Percentiles rank a stretch among this genome's conserved stretches.
Conservation (phyloP, 1,140 invertebrate genomes). For the Pogonomyrmex barbatus region DNA sequence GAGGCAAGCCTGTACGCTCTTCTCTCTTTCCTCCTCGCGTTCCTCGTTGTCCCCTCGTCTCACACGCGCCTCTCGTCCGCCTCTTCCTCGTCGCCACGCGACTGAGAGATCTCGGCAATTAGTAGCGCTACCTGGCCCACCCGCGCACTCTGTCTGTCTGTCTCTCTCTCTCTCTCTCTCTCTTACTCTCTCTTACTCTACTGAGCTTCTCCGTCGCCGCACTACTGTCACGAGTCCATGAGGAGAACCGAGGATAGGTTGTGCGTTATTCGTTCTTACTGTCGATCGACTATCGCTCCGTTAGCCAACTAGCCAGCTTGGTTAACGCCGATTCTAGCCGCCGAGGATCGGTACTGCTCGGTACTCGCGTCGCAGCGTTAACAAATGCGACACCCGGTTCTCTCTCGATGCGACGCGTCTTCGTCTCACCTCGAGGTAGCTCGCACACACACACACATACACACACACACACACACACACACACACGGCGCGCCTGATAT, state of each 20-base stretch:
- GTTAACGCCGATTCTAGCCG: conserved; percentile 24
- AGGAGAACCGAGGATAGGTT: conserved; percentile 62
- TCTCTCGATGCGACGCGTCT: not conserved
- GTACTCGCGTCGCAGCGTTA: conserved; percentile 48
- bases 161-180: not conserved
- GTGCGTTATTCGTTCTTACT: not conserved
- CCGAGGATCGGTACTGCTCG: not conserved
- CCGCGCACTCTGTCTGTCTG: conserved; percentile 60
- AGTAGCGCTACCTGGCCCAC: conserved; percentile 30
- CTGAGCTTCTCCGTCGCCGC: conserved; percentile 72
- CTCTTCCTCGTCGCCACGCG: conserved; percentile 26
- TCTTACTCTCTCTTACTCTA: conserved; percentile 60
- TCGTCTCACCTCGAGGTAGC: conserved; percentile 1
- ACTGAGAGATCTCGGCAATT: conserved; percentile 71
- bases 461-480: too few species aligned
- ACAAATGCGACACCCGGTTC: conserved; percentile 40
- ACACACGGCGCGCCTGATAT: conserved; percentile 20
- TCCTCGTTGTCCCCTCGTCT: conserved; percentile 22
- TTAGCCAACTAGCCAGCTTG: conserved; percentile 7
- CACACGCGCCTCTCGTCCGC: conserved; percentile 20
- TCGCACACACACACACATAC: not conserved
- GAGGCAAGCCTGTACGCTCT: conserved; percentile 16
- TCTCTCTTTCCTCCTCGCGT: conserved; percentile 22
- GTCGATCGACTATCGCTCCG: not conserved
- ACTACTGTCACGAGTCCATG: conserved; percentile 77